Evolutionary conservation across 2,797 vertebrate species (phyloP), one percentile per base, ranked within the genome.

Genomic region (Corythornis leucogaster): DNA sequence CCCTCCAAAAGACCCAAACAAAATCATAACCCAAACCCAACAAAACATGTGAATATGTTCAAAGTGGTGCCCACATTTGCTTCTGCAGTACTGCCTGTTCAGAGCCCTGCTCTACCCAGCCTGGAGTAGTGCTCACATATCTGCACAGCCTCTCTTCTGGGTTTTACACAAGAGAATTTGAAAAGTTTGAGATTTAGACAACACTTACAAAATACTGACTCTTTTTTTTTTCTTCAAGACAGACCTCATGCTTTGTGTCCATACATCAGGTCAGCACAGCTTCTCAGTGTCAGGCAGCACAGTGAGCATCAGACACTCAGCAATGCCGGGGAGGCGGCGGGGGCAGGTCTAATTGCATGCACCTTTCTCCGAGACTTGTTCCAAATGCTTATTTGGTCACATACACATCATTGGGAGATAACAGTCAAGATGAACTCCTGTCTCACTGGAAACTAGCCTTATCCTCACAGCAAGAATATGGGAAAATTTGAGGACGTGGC

Each of bases 271-370:
- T 46, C 89, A 92, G 87, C 70, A 79, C 73, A 51, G 46, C 35
- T 1, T 1, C 53, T 43, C 46, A 57, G 63, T 0, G 0, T n/a
- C 76, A 77, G 50, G 58, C 66, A 19, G 54, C 80, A 11, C 38
- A 12, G 9, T 0, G 1, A 90, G 42, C 0, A 0, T 38, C 77
- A 80, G 83, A 12, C 1, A 0, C 35, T 21, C 2, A 0, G 57
- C 66, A 80, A 57, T 2, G 0, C 68, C 0, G 0, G 1, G 2
- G 51, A 40, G 38, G 38, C 14, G 6, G 38, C 6, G 14, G 16
- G 38, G 30, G 5, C 6, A 5, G 54, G 21, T 11, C 3, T 57
- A 46, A 40, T 28, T 1, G 31, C 48, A 17, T 4, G 2, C 53
- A 33, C 48, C 35, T 48, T 73, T 62, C 85, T 12, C 13, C 1